Conservation (phyloP, 2,888 invertebrate genomes). For the Rotaria sp. region DNA sequence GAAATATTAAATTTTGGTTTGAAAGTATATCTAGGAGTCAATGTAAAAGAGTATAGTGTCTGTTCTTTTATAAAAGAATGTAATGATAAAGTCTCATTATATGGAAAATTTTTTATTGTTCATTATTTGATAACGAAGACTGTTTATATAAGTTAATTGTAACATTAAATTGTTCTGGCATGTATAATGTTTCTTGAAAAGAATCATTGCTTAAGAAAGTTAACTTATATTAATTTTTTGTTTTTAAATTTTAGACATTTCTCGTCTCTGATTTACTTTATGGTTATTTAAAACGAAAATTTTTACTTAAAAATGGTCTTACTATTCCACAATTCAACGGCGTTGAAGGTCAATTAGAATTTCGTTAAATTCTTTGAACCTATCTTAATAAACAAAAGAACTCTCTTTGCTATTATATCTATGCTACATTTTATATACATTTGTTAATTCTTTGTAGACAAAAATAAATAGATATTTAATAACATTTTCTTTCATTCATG, state of each 20-base stretch:
- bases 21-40: no score
- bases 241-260: constrained; percentile 35
- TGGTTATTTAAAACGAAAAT: constrained; percentile 37
- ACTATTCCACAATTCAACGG: constrained; percentile 19
- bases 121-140: no score
- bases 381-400: background rate
- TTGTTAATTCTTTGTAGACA: background rate
- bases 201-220: no score
- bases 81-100: no score
- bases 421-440: background rate
- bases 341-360: constrained; percentile 14
- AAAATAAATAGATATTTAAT: background rate
- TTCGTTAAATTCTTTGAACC: constrained; percentile 21
- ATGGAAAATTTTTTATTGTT: no score
- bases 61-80: no score
- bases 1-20: no score
- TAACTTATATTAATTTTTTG: no score
- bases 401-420: background rate
- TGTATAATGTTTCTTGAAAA: no score
- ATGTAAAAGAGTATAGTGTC: no score
- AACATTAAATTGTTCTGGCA: no score
- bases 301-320: constrained; percentile 33
- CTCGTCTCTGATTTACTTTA: constrained; percentile 35
- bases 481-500: background rate
- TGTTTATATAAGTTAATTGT: no score